phyloP scores from a whole-genome alignment of 1,140 invertebrate species.

The Anoplophora glabripennis region DNA sequence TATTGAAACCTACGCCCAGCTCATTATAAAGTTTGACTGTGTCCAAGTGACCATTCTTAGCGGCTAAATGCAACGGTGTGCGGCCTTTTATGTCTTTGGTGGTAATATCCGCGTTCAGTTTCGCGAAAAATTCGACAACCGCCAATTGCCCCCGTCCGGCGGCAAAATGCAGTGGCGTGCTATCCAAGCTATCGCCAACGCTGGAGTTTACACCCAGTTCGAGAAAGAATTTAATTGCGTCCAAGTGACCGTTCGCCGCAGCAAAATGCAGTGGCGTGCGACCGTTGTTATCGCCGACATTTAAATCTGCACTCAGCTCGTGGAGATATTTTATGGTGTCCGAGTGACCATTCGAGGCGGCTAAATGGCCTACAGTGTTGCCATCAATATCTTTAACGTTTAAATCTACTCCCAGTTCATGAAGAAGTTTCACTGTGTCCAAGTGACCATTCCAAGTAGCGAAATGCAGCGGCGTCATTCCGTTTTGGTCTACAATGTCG shows the following conservation, averaged over 20 bases:
- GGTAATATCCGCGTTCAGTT: constrained; percentile 24
- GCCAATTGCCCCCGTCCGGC: constrained; percentile 23
- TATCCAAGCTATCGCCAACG: constrained; percentile 7
- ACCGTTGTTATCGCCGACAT: constrained; percentile 16
- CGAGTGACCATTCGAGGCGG: constrained; percentile 14
- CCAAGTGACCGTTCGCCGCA: constrained; percentile 42
- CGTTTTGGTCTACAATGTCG: too few relatives aligned
- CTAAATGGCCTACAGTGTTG: constrained; percentile 21
- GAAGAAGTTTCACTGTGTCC: too few relatives aligned
- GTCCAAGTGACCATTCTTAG: constrained; percentile 70
- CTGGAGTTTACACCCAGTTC: constrained; percentile 18
- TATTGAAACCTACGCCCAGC: constrained; percentile 22
- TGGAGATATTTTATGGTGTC: constrained; percentile 24
- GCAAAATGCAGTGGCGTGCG: constrained; percentile 50
- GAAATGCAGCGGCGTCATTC: too few relatives aligned
- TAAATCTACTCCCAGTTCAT: too few relatives aligned
- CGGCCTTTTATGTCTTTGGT: constrained; percentile 17
- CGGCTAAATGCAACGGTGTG: constrained; percentile 55
- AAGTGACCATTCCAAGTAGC: too few relatives aligned
- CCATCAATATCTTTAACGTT: too few relatives aligned
- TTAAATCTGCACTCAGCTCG: constrained; percentile 20
- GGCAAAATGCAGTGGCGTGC: constrained; percentile 32
- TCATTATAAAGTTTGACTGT: constrained; percentile 27
- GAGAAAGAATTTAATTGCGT: constrained; percentile 19
- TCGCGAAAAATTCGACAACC: constrained; percentile 27